phyloP scores from a whole-genome alignment of 2,113 vertebrate species.

The Neolamprologus brichardi region DNA sequence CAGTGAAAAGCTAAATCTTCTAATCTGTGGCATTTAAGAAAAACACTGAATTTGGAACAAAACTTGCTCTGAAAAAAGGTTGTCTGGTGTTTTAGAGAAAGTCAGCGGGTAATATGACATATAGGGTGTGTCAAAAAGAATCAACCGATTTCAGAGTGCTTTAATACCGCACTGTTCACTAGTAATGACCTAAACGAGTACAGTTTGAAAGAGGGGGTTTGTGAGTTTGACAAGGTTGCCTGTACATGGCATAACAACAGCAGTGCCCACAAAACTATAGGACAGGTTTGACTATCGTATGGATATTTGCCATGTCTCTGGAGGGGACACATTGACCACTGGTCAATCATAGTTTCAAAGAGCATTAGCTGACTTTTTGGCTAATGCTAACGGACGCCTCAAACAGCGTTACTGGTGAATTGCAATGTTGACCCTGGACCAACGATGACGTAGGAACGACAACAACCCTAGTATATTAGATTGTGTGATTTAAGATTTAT shows the following conservation, averaged over 20 bases:
- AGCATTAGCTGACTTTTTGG: background rate
- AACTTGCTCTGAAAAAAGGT: background rate
- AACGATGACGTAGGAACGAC: background rate
- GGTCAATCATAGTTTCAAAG: background rate
- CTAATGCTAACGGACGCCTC: rapidly evolving
- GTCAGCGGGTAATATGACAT: background rate
- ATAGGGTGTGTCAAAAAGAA: background rate
- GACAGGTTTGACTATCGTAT: background rate
- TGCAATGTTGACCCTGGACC: background rate
- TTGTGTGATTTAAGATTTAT: background rate
- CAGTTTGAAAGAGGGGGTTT: background rate
- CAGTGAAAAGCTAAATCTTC: background rate
- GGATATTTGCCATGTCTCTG: background rate
- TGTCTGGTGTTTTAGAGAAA: background rate
- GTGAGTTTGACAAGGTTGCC: background rate
- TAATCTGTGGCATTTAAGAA: background rate
- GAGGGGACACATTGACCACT: background rate
- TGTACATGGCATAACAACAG: background rate
- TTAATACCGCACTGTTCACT: background rate
- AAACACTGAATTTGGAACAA: background rate
- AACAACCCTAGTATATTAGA: background rate
- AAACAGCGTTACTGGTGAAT: background rate
- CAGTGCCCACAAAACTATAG: background rate
- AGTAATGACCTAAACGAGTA: background rate
- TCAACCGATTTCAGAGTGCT: background rate